Conservation (phyloP, 1,140 invertebrate species). For the Cyclargus thomasi region DNA sequence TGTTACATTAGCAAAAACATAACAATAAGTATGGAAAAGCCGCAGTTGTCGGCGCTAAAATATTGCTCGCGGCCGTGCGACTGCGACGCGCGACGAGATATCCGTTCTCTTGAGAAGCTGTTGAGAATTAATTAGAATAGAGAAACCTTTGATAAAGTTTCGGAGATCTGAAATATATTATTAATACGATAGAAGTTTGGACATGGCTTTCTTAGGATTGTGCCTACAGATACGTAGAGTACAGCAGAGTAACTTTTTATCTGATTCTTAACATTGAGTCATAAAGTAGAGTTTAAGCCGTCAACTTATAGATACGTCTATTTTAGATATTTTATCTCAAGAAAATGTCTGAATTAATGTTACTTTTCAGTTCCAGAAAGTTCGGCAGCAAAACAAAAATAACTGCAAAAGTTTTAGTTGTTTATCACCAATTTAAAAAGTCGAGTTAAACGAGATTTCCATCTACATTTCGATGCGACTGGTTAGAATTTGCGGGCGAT, state of each 20-base stretch:
- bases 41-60: not conserved
- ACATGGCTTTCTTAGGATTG: no score
- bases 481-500: not conserved
- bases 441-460: not conserved
- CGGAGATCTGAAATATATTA: no score
- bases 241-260: no score
- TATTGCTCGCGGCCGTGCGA: not conserved
- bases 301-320: no score
- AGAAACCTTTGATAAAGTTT: no score
- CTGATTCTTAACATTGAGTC: no score
- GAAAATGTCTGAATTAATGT: not conserved
- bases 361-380: not conserved
- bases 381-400: not conserved
- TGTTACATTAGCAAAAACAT: constrained; percentile 3
- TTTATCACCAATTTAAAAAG: not conserved
- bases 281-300: no score
- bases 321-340: no score
- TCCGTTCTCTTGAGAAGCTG: not conserved
- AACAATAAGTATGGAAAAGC: constrained; percentile 1
- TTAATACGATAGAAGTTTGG: no score
- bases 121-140: not conserved
- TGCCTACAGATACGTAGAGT: no score
- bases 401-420: not conserved
- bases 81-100: not conserved
- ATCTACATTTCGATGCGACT: constrained; percentile 2